Evolutionary conservation across 2,797 vertebrate species (phyloP).

Genomic region (Xerus rutilus): DNA sequence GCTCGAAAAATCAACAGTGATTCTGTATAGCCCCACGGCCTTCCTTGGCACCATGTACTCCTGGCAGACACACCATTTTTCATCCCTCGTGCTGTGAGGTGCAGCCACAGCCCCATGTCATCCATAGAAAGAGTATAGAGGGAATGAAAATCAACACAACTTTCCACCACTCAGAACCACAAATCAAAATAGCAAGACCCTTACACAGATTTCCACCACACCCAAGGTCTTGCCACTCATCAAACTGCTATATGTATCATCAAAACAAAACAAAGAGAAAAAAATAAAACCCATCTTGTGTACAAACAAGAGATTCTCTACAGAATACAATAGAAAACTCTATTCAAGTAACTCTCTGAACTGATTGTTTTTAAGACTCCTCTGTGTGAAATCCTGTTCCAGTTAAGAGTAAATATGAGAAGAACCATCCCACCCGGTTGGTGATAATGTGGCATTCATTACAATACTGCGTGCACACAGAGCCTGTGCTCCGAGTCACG

Average conservation of each 20-base stretch:
- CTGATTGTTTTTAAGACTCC: constrained; percentile 5
- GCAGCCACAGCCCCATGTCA: neutral
- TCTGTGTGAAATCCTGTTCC: constrained; percentile 55
- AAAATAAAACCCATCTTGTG: neutral
- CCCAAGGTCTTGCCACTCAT: neutral
- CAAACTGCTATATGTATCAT: neutral
- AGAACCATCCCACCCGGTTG: neutral
- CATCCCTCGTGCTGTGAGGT: neutral
- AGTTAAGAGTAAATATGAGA: constrained; percentile 31
- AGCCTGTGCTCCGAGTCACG: constrained; percentile 57
- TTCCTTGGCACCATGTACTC: neutral
- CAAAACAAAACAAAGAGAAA: neutral
- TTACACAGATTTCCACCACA: neutral
- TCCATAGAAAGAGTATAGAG: neutral
- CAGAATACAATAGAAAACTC: neutral
- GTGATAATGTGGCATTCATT: constrained; percentile 67
- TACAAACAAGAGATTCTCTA: neutral
- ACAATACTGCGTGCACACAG: neutral
- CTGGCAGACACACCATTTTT: neutral
- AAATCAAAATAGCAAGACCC: neutral
- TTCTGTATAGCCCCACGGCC: neutral
- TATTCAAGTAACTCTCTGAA: neutral
- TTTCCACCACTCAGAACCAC: neutral
- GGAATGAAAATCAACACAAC: neutral
- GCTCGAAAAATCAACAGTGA: neutral